Evolutionary conservation across 2,113 vertebrate species (phyloP), one percentile per base, ranked within the genome.

Genomic region (Lathamus discolor): DNA sequence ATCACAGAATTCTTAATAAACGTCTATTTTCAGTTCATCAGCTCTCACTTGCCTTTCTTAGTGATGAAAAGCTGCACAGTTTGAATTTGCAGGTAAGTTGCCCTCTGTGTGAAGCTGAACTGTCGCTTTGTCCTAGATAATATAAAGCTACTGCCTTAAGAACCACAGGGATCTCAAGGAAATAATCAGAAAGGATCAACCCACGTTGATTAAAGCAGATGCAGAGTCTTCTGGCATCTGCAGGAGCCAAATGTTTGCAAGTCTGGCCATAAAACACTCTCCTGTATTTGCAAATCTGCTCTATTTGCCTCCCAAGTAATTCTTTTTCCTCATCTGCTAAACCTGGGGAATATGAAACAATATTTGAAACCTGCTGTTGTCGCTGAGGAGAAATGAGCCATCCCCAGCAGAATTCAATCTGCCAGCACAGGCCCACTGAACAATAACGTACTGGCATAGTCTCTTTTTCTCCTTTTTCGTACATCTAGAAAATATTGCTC

Each of bases 251-350:
- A 82, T 94, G 75, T 94, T 92, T 87, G 44, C 74, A 91, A 77
- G 84, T 83, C 89, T 87, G 89, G 81, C 84, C 59, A 59, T 95
- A 92, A 95, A 95, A 92, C 89, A 84, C 69, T 79, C 70, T 92
- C 76, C 61, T 96, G 72, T 96, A 57, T 94, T 97, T 95, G 61
- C 83, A 95, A 93, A 95, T 96, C 88, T 86, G 48, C 51, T 92
- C 62, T 89, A 24, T 76, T 91, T 93, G 70, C 89, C 52, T 92
- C 94, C 77, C 81, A 85, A 91, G 81, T 89, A 82, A 86, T 89
- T 95, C 41, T 39, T 88, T 86, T 86, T 43, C 73, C 95, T 96
- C 84, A 63, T 84, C 81, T 95, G 91, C 75, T 85, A 69, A 95
- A 95, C 86, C 89, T 96, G 87, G 70, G 91, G 76, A 95, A 87